These are phyloP conservation scores for Phortica magna DNA, from an alignment of 2,888 invertebrate genomes.

Conservation along the genomic window DNA sequence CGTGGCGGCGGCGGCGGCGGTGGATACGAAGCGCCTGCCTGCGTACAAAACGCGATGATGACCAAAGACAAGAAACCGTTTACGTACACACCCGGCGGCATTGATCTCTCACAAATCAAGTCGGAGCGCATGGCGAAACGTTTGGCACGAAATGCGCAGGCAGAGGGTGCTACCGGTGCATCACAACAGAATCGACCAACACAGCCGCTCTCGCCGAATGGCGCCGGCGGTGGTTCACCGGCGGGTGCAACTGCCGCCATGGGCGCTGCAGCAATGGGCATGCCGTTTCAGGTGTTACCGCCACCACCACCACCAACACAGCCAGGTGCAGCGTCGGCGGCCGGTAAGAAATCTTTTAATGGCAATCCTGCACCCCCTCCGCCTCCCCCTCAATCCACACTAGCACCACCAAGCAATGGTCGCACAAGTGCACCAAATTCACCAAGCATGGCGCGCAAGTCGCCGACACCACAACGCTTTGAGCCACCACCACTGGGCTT, in stretches of 20 bases:
- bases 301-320: conserved; percentile 79
- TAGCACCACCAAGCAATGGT: conserved; percentile 78
- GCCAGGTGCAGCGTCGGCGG: conserved; percentile 52
- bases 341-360: conserved; percentile 76
- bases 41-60: conserved; percentile 96
- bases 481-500: conserved; percentile 80
- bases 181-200: conserved; percentile 79
- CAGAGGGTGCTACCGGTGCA: conserved; percentile 83
- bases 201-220: conserved; percentile 72
- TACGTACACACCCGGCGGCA: conserved; percentile 96
- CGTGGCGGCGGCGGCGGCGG: conserved; percentile 65
- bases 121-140: conserved; percentile 94
- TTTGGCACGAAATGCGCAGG: conserved; percentile 83
- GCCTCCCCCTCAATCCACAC: conserved; percentile 72
- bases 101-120: conserved; percentile 92
- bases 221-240: conserved; percentile 78
- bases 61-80: conserved; percentile 97
- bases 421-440: conserved; percentile 77
- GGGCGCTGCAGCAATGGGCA: conserved; percentile 70
- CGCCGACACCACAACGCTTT: conserved; percentile 79
- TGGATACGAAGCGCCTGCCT: conserved; percentile 87
- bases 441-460: conserved; percentile 76
- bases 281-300: conserved; percentile 68
- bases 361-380: conserved; percentile 79
- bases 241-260: conserved; percentile 77